A percentile compares a stretch with the other conserved stretches of the same genome.
Evolutionary conservation across 2,113 vertebrate species (phyloP).

Genomic region (Empidonax traillii): DNA sequence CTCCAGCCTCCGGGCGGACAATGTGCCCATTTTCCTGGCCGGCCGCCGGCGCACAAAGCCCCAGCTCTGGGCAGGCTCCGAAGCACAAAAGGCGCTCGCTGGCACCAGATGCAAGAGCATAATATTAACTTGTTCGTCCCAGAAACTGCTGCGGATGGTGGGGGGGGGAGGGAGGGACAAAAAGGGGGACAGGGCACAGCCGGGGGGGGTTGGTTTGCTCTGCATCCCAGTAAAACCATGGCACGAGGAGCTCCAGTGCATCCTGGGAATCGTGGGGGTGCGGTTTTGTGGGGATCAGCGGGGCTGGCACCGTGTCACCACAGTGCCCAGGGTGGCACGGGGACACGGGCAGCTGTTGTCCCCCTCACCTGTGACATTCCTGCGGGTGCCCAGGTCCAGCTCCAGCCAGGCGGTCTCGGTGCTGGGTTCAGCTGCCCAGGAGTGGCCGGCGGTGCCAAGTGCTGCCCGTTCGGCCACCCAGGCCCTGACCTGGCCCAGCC

Average conservation of each 20-base stretch:
- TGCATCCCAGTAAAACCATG: background rate
- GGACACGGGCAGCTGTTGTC: background rate
- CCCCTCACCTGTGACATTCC: slow-evolving; percentile 77
- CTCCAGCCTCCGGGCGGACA: slow-evolving; percentile 4
- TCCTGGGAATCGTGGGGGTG: background rate
- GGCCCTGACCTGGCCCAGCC: slow-evolving; percentile 25
- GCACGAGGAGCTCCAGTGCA: background rate
- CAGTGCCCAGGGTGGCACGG: background rate
- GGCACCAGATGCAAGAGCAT: slow-evolving; percentile 36
- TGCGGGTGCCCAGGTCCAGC: slow-evolving; percentile 79
- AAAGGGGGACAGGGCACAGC: background rate
- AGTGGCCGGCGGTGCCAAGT: background rate
- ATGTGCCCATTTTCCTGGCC: slow-evolving; percentile 36
- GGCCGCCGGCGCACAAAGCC: background rate
- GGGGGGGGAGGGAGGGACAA: background rate
- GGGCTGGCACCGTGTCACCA: background rate
- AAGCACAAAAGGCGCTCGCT: slow-evolving; percentile 1
- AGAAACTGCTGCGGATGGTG: background rate
- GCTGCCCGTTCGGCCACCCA: slow-evolving; percentile 59
- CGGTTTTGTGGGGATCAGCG: background rate
- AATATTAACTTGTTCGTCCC: slow-evolving; percentile 19
- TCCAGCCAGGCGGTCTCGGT: slow-evolving; percentile 76
- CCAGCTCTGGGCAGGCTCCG: background rate
- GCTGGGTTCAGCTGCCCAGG: slow-evolving; percentile 55
- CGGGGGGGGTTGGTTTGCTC: background rate